These are phyloP conservation scores for Rotaria magnacalcarata DNA, from an alignment of 2,888 invertebrate genomes.

Conservation along the genomic window DNA sequence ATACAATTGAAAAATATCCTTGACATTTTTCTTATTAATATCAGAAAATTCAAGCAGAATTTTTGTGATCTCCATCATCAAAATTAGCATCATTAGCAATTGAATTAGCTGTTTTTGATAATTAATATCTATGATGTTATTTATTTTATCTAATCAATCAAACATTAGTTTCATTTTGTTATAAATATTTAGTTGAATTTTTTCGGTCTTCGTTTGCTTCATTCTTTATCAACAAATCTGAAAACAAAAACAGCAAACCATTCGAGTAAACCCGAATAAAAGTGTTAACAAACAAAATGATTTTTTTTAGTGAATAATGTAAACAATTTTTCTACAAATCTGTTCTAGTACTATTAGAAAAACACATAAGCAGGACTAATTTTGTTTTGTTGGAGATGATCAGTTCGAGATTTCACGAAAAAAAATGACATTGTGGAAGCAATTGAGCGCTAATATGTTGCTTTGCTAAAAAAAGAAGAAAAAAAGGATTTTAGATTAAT, in stretches of 20 bases:
- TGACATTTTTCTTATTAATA: too few species aligned
- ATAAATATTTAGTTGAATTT: too few species aligned
- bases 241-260: background rate
- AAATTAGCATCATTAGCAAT: too few species aligned
- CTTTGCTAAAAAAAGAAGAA: background rate
- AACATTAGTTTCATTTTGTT: too few species aligned
- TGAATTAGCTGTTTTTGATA: too few species aligned
- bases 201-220: background rate
- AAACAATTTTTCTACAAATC: conserved; percentile 11
- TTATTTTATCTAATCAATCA: too few species aligned
- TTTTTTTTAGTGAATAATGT: background rate
- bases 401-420: background rate
- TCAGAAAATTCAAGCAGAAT: too few species aligned
- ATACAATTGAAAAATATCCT: too few species aligned
- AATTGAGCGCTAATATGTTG: background rate
- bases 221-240: background rate
- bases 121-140: too few species aligned
- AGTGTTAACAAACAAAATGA: background rate
- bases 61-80: too few species aligned
- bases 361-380: background rate
- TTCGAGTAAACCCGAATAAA: background rate
- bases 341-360: background rate
- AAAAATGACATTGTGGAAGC: background rate
- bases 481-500: too few species aligned
- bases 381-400: background rate